Percentiles rank a stretch among this genome's conserved stretches.
Conservation (phyloP, 2,888 invertebrate genomes). For the Lumbricus terrestris region DNA sequence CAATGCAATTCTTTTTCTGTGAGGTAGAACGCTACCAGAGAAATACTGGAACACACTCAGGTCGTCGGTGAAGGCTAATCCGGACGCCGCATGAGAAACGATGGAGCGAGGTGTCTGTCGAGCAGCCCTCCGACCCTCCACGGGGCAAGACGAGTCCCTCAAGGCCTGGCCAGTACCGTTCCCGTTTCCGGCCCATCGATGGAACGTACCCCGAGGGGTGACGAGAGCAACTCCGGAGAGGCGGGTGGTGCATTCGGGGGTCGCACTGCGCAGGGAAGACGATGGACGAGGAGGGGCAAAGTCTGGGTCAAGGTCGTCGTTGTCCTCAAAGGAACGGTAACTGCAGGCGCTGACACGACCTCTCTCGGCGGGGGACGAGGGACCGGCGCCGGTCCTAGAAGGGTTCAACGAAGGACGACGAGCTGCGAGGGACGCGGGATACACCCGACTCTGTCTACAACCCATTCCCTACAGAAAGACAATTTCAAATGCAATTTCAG, state of each 20-base stretch:
- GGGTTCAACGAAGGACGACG: background rate
- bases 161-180: background rate
- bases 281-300: background rate
- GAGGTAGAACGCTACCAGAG: background rate
- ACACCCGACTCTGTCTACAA: background rate
- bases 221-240: conserved; percentile 5
- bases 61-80: background rate
- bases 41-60: background rate
- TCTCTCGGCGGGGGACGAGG: background rate
- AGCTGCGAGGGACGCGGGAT: background rate
- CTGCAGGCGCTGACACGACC: background rate
- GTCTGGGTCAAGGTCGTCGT: background rate
- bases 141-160: background rate
- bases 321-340: background rate
- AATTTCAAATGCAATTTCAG: background rate
- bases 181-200: background rate
- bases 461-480: background rate
- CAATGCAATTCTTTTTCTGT: background rate
- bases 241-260: background rate
- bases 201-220: conserved; percentile 15
- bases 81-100: background rate
- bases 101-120: background rate
- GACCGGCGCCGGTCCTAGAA: background rate
- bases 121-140: background rate
- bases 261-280: background rate